phyloP scores from a whole-genome alignment of 2,888 invertebrate genomes.

The Argynnis bischoffii region DNA sequence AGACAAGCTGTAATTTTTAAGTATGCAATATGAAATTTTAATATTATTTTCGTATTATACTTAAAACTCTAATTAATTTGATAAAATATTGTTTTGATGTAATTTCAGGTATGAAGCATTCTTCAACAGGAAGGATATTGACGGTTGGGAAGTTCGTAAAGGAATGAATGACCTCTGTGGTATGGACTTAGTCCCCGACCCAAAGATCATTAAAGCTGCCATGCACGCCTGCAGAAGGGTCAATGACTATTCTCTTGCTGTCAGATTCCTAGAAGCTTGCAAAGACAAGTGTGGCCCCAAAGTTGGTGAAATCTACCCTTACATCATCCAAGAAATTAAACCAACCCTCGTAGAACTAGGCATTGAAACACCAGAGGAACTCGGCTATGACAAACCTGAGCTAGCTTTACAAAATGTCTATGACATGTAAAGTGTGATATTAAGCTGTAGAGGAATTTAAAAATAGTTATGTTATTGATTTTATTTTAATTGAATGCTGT shows the following conservation, averaged over 20 bases:
- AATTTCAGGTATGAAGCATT: conserved; percentile 88
- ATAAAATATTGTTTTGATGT: conserved; percentile 16
- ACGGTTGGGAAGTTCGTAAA: conserved; percentile 97
- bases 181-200: conserved; percentile 96
- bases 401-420: conserved; percentile 90
- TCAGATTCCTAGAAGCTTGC: conserved; percentile 95
- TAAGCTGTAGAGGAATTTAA: conserved; percentile 73
- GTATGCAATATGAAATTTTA: not conserved
- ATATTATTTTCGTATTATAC: not conserved
- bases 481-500: conserved; percentile 56
- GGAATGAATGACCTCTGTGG: conserved; percentile 94
- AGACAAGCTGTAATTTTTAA: too few relatives aligned
- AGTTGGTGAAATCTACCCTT: conserved; percentile 91
- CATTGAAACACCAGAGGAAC: conserved; percentile 95
- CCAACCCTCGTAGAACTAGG: conserved; percentile 97
- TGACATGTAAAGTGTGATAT: conserved; percentile 79
- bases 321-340: conserved; percentile 93
- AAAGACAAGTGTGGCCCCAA: conserved; percentile 93
- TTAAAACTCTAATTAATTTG: not conserved
- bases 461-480: conserved; percentile 71
- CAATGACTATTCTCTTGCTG: conserved; percentile 96
- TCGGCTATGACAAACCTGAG: conserved; percentile 99
- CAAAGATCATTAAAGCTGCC: conserved; percentile 92
- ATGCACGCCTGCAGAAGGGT: conserved; percentile 95
- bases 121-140: conserved; percentile 93